A percentile compares a stretch with the other conserved stretches of the same genome.
phyloP scores from a whole-genome alignment of 1,140 invertebrate species.

The Acromyrmex echinatior region DNA sequence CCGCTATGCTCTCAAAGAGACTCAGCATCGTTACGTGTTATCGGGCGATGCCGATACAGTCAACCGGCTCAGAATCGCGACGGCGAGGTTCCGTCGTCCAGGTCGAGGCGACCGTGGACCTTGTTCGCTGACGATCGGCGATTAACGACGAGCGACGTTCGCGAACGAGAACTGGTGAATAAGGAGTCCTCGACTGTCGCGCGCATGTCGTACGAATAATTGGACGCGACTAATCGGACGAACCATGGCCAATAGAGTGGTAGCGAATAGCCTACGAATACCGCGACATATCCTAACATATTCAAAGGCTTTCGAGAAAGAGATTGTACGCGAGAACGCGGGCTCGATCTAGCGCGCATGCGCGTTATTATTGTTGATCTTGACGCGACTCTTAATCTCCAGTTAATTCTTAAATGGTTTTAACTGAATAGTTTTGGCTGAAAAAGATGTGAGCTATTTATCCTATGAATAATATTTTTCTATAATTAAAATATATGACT shows the following conservation, averaged over 20 bases:
- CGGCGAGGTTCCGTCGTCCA: background rate
- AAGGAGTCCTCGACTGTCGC: constrained; percentile 14
- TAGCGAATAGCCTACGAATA: background rate
- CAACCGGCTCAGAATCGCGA: background rate
- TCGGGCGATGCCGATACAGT: background rate
- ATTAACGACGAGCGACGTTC: constrained; percentile 37
- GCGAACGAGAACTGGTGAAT: constrained; percentile 44
- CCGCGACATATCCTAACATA: background rate
- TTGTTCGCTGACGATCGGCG: constrained; percentile 40
- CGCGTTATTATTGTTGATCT: background rate
- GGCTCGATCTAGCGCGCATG: constrained; percentile 16
- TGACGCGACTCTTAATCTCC: background rate
- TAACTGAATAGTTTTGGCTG: background rate
- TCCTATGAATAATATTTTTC: no score
- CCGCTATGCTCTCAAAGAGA: constrained; percentile 79
- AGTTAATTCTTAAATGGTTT: background rate
- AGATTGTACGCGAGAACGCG: constrained; percentile 15
- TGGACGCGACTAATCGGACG: constrained; percentile 41
- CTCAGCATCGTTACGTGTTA: constrained; percentile 69
- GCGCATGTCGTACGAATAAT: constrained; percentile 68
- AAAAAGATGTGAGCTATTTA: background rate
- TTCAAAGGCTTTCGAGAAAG: background rate
- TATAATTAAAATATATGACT: no score
- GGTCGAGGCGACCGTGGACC: constrained; percentile 54
- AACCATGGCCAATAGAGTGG: constrained; percentile 1